Percentiles rank a stretch among this genome's conserved stretches.
These are phyloP conservation scores for Orchesellides sinensis DNA, from an alignment of 2,888 invertebrate species.

Conservation along the genomic window DNA sequence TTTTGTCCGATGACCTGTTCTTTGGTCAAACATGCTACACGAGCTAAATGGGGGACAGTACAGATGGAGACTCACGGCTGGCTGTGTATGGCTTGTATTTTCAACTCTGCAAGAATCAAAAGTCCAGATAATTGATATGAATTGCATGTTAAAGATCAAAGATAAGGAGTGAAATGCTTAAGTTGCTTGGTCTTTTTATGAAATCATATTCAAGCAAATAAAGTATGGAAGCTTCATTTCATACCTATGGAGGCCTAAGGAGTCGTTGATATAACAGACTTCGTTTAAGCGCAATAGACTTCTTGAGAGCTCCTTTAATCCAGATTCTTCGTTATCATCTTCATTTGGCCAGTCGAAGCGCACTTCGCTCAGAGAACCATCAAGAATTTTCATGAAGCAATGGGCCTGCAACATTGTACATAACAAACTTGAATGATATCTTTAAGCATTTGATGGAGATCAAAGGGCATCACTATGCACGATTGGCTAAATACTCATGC, in stretches of 20 bases:
- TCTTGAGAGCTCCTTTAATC: constrained; percentile 83
- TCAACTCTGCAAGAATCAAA: constrained; percentile 82
- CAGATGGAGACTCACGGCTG: constrained; percentile 94
- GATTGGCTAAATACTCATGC: too few relatives aligned
- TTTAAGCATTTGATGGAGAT: too few relatives aligned
- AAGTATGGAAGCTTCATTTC: neutral
- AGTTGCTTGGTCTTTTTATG: neutral
- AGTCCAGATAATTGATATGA: too few relatives aligned
- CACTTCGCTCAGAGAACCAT: constrained; percentile 89
- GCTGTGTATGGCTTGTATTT: constrained; percentile 92
- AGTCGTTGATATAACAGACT: constrained; percentile 97
- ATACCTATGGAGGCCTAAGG: constrained; percentile 91
- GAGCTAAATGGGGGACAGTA: constrained; percentile 95
- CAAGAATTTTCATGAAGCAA: constrained; percentile 97
- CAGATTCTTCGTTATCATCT: constrained; percentile 77
- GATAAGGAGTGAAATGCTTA: too few relatives aligned
- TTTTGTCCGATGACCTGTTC: constrained; percentile 86
- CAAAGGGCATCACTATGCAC: too few relatives aligned
- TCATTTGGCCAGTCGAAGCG: constrained; percentile 89
- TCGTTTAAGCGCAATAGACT: constrained; percentile 84
- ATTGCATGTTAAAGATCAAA: too few relatives aligned
- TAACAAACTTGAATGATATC: too few relatives aligned
- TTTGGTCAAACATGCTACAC: constrained; percentile 94
- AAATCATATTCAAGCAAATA: neutral
- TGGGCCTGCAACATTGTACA: too few relatives aligned